A percentile compares a stretch with the other conserved stretches of the same genome.
phyloP scores from a whole-genome alignment of 2,113 vertebrate species.

The Mobula birostris region DNA sequence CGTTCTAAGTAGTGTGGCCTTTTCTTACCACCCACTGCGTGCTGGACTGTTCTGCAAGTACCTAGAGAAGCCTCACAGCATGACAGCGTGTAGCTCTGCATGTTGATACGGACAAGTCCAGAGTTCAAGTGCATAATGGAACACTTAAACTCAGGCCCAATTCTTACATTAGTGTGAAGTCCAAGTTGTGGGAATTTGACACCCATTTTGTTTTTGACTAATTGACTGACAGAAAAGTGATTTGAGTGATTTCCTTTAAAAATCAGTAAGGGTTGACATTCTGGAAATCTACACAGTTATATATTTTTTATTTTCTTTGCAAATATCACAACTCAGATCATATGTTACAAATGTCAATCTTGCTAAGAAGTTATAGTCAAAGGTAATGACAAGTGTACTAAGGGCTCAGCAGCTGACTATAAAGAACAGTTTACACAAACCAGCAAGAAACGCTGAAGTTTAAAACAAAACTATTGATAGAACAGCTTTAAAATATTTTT shows the following conservation, averaged over 20 bases:
- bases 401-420: neutral
- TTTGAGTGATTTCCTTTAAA: constrained; percentile 2
- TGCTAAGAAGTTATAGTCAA: neutral
- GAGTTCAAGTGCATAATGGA: neutral
- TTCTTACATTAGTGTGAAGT: neutral
- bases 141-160: neutral
- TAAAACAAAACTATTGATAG: neutral
- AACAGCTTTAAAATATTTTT: neutral
- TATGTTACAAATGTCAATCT: constrained; percentile 1
- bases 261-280: constrained; percentile 4
- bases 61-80: neutral
- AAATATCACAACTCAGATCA: neutral
- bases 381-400: neutral
- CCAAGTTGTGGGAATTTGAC: neutral
- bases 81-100: neutral
- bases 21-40: constrained; percentile 19
- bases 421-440: neutral
- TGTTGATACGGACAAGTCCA: neutral
- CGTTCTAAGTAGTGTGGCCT: neutral
- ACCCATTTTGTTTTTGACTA: neutral
- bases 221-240: neutral
- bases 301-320: neutral
- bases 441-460: neutral
- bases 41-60: constrained; percentile 24
- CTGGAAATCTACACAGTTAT: neutral